Evolutionary conservation across 2,113 vertebrate species (phyloP).

Genomic region (Pseudorhombus dupliciocellatus): DNA sequence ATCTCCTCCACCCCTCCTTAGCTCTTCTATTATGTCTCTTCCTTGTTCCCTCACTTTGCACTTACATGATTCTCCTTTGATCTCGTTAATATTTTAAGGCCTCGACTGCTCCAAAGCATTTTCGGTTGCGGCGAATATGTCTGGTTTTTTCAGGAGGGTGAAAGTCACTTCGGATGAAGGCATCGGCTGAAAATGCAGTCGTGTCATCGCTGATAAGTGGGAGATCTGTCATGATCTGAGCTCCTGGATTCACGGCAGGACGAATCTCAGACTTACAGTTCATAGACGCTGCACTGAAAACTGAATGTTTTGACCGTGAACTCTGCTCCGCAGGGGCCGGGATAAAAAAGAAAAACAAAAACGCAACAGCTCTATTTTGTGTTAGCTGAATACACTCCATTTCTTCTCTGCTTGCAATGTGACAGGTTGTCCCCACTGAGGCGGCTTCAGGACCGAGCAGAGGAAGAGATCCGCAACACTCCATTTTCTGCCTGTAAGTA

Average conservation of each 20-base stretch:
- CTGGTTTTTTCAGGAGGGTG: not conserved
- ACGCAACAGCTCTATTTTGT: slow-evolving; percentile 51
- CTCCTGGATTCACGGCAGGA: slow-evolving; percentile 18
- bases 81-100: slow-evolving; percentile 22
- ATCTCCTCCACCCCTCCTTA: slow-evolving; percentile 20
- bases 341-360: no score
- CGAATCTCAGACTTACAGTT: slow-evolving; percentile 24
- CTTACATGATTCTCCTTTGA: slow-evolving; percentile 23
- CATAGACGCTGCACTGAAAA: slow-evolving; percentile 10
- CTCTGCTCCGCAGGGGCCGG: slow-evolving; percentile 23
- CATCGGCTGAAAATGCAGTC: slow-evolving; percentile 30
- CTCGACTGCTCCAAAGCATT: slow-evolving; percentile 15
- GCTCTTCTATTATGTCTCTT: slow-evolving; percentile 20
- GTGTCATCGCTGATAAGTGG: slow-evolving; percentile 11
- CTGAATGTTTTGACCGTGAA: slow-evolving; percentile 39
- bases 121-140: not conserved
- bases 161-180: not conserved
- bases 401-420: slow-evolving; percentile 43
- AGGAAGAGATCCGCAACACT: slow-evolving; percentile 19
- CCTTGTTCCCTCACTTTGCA: slow-evolving; percentile 17
- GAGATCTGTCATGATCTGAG: slow-evolving; percentile 24
- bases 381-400: slow-evolving; percentile 47
- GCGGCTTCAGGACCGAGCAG: slow-evolving; percentile 7
- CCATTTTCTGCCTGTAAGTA: not conserved
- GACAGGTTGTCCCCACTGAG: slow-evolving; percentile 47